Conservation (phyloP, 2,113 vertebrate genomes). For the Alosa alosa region DNA sequence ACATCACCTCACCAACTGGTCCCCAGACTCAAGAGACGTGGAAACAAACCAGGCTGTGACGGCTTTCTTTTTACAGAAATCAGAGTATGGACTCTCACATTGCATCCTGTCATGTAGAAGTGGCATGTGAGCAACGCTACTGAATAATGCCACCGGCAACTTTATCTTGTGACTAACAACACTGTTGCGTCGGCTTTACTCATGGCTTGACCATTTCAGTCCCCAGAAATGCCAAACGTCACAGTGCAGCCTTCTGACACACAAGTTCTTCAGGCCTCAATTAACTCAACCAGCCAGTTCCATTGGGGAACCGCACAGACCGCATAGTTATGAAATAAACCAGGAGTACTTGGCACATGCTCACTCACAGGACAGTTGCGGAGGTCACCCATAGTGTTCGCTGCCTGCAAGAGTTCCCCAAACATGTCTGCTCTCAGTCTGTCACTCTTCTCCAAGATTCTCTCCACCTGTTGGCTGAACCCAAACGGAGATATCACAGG, state of each 20-base stretch:
- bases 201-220: not conserved
- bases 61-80: not conserved
- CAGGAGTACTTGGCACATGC: not conserved
- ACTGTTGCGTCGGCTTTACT: not conserved
- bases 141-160: not conserved
- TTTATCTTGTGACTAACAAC: not conserved
- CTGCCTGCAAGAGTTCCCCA: constrained; percentile 91
- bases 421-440: constrained; percentile 91
- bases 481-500: not conserved
- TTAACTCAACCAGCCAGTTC: not conserved
- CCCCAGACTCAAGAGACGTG: not conserved
- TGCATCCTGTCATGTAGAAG: not conserved
- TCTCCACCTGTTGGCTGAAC: constrained; percentile 89
- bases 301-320: not conserved
- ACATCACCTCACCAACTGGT: not conserved
- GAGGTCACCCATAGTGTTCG: constrained; percentile 91
- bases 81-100: not conserved
- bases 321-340: not conserved
- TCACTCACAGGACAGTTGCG: constrained; percentile 90
- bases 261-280: not conserved
- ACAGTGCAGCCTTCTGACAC: not conserved
- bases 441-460: constrained; percentile 85
- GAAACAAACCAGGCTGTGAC: not conserved
- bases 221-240: not conserved
- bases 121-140: not conserved